A percentile compares a stretch with the other conserved stretches of the same genome.
Evolutionary conservation across 2,888 invertebrate species (phyloP).

Genomic region (Heliconius hortense): DNA sequence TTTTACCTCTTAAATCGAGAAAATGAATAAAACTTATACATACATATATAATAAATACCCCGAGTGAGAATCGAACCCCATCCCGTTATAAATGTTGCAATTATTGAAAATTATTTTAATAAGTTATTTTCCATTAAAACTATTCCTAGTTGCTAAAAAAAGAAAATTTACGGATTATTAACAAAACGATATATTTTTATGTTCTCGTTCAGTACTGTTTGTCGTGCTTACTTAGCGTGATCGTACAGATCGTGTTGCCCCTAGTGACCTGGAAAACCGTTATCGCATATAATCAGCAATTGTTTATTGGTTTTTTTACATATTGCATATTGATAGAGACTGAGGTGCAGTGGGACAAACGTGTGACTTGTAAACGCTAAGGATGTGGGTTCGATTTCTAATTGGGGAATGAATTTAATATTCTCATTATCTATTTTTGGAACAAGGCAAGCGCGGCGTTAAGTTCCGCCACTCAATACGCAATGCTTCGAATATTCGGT

Average conservation of each 20-base stretch:
- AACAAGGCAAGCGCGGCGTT: no score
- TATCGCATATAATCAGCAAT: not conserved
- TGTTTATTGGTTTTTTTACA: conserved; percentile 9
- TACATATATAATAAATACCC: not conserved
- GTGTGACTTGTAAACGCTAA: not conserved
- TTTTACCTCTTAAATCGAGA: no score
- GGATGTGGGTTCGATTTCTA: not conserved
- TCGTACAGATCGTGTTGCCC: not conserved
- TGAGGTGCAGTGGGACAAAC: not conserved
- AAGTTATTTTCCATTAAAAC: not conserved
- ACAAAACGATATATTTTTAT: not conserved
- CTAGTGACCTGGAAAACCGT: conserved; percentile 20
- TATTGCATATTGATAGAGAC: not conserved
- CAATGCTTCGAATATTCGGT: no score
- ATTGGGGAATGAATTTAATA: not conserved
- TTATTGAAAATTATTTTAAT: no score
- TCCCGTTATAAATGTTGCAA: no score
- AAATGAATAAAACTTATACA: no score
- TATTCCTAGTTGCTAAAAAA: not conserved
- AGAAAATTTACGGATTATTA: not conserved
- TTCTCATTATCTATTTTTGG: no score
- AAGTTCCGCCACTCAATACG: no score
- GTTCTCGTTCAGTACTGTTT: not conserved
- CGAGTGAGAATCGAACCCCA: not conserved
- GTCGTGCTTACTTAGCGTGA: conserved; percentile 14